Conservation (phyloP, 2,888 invertebrate species). For the Oxycera nigricornis region DNA sequence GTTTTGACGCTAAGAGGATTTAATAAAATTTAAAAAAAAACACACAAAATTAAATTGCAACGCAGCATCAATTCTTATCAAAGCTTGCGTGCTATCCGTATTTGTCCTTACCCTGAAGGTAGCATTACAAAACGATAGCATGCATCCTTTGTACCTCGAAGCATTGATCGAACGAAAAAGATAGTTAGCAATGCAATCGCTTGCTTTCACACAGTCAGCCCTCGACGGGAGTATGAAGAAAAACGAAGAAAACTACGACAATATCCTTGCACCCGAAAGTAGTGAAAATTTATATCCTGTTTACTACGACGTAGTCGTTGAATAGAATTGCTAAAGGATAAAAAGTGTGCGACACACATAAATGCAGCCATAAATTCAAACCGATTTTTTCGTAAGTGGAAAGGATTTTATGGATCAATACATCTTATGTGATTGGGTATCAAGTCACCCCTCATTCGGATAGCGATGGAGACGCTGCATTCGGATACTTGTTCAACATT, state of each 20-base stretch:
- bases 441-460: not conserved
- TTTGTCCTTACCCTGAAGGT: slow-evolving; percentile 27
- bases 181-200: not conserved
- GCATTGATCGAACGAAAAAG: slow-evolving; percentile 11
- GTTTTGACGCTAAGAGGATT: slow-evolving; percentile 18
- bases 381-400: slow-evolving; percentile 33
- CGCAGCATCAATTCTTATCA: not conserved
- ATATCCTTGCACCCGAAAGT: slow-evolving; percentile 18
- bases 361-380: slow-evolving; percentile 33
- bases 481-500: not conserved
- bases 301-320: slow-evolving; percentile 24
- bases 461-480: not conserved
- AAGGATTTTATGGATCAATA: slow-evolving; percentile 40
- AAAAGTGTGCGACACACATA: slow-evolving; percentile 30
- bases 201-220: not conserved
- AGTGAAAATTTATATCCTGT: slow-evolving; percentile 40
- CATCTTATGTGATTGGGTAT: slow-evolving; percentile 38
- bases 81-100: not conserved
- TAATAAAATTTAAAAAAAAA: not conserved
- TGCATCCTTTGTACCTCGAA: not conserved
- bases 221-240: not conserved
- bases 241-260: slow-evolving; percentile 7
- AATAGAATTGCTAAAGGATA: not conserved
- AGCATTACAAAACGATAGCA: slow-evolving; percentile 17
- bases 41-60: not conserved